phyloP scores from a whole-genome alignment of 2,113 vertebrate species.

The Osmerus eperlanus region DNA sequence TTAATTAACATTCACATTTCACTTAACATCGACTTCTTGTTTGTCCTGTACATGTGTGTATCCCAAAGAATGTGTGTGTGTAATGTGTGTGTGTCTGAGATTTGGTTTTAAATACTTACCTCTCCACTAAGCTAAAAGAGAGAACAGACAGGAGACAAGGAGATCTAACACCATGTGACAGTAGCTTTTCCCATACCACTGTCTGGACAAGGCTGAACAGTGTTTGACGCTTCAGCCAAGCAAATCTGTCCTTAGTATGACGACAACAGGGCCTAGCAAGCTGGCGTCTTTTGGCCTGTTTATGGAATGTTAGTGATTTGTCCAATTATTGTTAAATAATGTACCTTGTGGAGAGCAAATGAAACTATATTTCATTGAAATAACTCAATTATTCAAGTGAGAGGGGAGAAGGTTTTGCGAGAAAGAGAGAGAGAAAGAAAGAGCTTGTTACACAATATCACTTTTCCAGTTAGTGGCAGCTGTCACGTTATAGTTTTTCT shows the following conservation, averaged over 20 bases:
- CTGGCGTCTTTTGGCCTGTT: constrained; percentile 2
- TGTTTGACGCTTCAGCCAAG: constrained; percentile 8
- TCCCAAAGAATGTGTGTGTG: no score
- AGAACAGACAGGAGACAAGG: constrained; percentile 35
- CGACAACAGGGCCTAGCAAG: background rate
- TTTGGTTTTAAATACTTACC: no score
- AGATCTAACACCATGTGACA: constrained; percentile 58
- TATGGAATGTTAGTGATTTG: constrained; percentile 8
- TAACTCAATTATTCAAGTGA: background rate
- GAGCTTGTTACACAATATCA: constrained; percentile 1
- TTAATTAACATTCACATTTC: no score
- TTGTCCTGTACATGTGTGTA: no score
- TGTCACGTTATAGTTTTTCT: constrained; percentile 12
- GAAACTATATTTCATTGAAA: background rate
- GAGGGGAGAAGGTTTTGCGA: background rate
- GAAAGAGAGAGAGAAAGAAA: background rate
- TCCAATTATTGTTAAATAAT: background rate
- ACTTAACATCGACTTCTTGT: no score
- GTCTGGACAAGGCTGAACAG: constrained; percentile 29
- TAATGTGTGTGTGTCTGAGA: no score
- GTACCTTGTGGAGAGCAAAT: background rate
- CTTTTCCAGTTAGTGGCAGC: constrained; percentile 8
- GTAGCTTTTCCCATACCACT: constrained; percentile 35
- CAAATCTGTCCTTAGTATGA: background rate
- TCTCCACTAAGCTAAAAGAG: no score